A percentile compares a stretch with the other conserved stretches of the same genome.
Conservation (phyloP, 1,140 invertebrate genomes). For the Pararge aegeria region DNA sequence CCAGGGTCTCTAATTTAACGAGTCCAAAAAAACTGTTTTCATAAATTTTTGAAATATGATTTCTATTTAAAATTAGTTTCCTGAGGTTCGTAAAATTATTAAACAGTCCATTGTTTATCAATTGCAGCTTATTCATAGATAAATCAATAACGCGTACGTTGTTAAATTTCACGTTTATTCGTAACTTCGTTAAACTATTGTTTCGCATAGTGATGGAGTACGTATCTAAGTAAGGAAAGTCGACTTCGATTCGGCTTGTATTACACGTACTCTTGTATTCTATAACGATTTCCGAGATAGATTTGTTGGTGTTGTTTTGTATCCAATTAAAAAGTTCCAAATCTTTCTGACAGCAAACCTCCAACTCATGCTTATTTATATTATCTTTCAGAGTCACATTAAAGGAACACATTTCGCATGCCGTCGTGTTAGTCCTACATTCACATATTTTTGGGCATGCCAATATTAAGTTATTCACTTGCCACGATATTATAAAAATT, state of each 20-base stretch:
- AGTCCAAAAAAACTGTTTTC: slow-evolving; percentile 76
- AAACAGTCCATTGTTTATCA: slow-evolving; percentile 61
- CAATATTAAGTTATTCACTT: slow-evolving; percentile 49
- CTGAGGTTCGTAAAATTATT: slow-evolving; percentile 62
- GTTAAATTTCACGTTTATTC: slow-evolving; percentile 46
- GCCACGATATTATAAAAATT: slow-evolving; percentile 53
- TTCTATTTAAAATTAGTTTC: slow-evolving; percentile 67
- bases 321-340: slow-evolving; percentile 29
- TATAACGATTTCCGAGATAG: slow-evolving; percentile 46
- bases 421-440: slow-evolving; percentile 40
- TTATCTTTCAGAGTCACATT: slow-evolving; percentile 59
- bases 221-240: slow-evolving; percentile 55
- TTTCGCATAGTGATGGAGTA: slow-evolving; percentile 59
- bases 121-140: slow-evolving; percentile 67
- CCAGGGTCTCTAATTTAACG: slow-evolving; percentile 78
- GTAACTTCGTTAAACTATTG: slow-evolving; percentile 60
- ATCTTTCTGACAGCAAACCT: slow-evolving; percentile 51
- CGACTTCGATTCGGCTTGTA: slow-evolving; percentile 47
- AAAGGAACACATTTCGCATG: slow-evolving; percentile 55
- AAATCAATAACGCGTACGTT: slow-evolving; percentile 69
- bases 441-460: slow-evolving; percentile 50
- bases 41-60: slow-evolving; percentile 61
- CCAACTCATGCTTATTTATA: slow-evolving; percentile 37
- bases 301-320: slow-evolving; percentile 52
- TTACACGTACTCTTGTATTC: slow-evolving; percentile 51